A percentile compares a stretch with the other conserved stretches of the same genome.
Evolutionary conservation across 2,797 vertebrate species (phyloP).

Genomic region (Acropternis orthonyx): DNA sequence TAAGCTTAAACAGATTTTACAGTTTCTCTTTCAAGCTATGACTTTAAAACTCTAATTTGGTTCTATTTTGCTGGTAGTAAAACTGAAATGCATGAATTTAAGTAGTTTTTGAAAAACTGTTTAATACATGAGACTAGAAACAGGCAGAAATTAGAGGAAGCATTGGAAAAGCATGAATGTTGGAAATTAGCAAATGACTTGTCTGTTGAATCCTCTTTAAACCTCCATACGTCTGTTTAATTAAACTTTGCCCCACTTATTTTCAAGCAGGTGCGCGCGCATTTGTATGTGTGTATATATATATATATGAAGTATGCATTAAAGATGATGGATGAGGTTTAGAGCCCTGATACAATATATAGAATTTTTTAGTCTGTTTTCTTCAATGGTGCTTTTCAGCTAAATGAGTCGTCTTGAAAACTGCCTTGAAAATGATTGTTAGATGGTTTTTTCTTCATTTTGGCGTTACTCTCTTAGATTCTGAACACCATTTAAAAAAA

Average conservation of each 20-base stretch:
- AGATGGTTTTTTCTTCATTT: slow-evolving; percentile 20
- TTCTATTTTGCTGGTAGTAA: slow-evolving; percentile 40
- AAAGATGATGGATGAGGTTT: slow-evolving; percentile 70
- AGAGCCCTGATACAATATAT: slow-evolving; percentile 53
- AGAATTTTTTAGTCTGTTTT: slow-evolving; percentile 68
- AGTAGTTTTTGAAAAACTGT: slow-evolving; percentile 56
- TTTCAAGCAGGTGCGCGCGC: slow-evolving; percentile 69
- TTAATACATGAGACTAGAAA: slow-evolving; percentile 63
- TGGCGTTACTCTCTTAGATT: slow-evolving; percentile 31
- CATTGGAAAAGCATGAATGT: slow-evolving; percentile 62
- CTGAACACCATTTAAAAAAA: background rate
- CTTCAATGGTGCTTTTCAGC: slow-evolving; percentile 67
- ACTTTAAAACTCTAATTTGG: slow-evolving; percentile 59
- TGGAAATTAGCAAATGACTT: slow-evolving; percentile 67
- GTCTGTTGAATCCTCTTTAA: slow-evolving; percentile 70
- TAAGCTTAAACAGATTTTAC: slow-evolving; percentile 57
- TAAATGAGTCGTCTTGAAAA: slow-evolving; percentile 69
- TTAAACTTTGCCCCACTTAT: slow-evolving; percentile 63
- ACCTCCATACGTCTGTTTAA: slow-evolving; percentile 54
- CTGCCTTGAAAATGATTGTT: slow-evolving; percentile 68
- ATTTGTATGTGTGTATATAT: slow-evolving; percentile 48
- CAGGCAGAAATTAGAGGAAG: slow-evolving; percentile 62
- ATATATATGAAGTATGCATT: slow-evolving; percentile 66
- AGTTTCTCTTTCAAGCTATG: slow-evolving; percentile 54
- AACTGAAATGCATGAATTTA: slow-evolving; percentile 48